Evolutionary conservation across 2,888 invertebrate species (phyloP).

Genomic region (Aphelenchoides bicaudatus): DNA sequence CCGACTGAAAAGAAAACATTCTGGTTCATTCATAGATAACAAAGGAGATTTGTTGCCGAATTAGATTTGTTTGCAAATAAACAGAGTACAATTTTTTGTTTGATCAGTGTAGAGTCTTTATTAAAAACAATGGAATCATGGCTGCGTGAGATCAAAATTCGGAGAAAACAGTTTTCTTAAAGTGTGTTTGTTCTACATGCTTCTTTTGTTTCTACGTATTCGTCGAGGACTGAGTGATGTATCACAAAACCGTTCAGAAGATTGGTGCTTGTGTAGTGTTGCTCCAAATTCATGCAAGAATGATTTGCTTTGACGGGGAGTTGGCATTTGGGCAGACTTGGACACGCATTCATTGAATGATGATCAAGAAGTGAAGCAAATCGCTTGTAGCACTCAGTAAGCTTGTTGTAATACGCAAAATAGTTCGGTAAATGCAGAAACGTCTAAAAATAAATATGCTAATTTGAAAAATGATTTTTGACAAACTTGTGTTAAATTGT

Average conservation of each 20-base stretch:
- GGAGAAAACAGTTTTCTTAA: too few species aligned
- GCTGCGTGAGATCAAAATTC: too few species aligned
- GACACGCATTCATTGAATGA: slow-evolving; percentile 19
- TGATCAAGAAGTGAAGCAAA: slow-evolving; percentile 15
- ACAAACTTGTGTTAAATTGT: slow-evolving; percentile 10
- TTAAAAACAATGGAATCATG: not conserved
- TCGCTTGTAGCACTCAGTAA: slow-evolving; percentile 14
- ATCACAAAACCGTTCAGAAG: slow-evolving; percentile 20
- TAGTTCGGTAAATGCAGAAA: slow-evolving; percentile 14
- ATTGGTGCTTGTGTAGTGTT: slow-evolving; percentile 16
- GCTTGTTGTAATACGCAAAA: slow-evolving; percentile 17
- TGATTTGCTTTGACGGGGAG: slow-evolving; percentile 5
- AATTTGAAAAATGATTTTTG: not conserved
- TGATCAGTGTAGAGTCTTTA: too few species aligned
- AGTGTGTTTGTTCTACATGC: slow-evolving; percentile 7
- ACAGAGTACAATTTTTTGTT: not conserved
- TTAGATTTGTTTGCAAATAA: not conserved
- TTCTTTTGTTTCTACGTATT: slow-evolving; percentile 4
- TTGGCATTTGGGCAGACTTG: slow-evolving; percentile 21
- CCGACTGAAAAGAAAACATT: too few species aligned
- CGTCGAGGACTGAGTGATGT: slow-evolving; percentile 6
- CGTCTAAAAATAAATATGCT: slow-evolving; percentile 12
- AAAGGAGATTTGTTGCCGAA: too few species aligned
- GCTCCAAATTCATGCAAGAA: slow-evolving; percentile 25
- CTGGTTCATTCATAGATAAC: too few species aligned